phyloP scores from a whole-genome alignment of 1,140 invertebrate genomes.

The Trissolcus basalis region DNA sequence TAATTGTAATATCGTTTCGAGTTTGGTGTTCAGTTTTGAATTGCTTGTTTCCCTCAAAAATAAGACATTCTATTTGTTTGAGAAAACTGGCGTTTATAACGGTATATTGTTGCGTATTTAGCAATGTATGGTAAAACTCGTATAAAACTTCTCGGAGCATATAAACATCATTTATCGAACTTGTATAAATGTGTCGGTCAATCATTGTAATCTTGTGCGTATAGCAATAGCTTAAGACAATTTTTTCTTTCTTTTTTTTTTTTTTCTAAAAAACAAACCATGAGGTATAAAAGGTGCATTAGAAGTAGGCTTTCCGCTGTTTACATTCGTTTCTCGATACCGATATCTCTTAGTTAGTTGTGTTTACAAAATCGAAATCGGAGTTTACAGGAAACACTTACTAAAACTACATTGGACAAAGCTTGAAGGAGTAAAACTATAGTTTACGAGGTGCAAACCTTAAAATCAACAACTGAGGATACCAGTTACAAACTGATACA shows the following conservation, averaged over 20 bases:
- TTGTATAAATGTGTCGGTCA: slow-evolving; percentile 1
- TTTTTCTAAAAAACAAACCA: neutral
- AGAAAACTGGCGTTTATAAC: too few species aligned
- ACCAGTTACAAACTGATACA: slow-evolving; percentile 16
- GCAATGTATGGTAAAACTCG: slow-evolving; percentile 7
- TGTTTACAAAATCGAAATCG: too few species aligned
- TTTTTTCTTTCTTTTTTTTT: too few species aligned
- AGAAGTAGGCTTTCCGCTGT: neutral
- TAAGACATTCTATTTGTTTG: too few species aligned
- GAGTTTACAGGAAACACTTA: too few species aligned
- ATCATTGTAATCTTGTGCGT: slow-evolving; percentile 24
- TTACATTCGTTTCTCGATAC: neutral
- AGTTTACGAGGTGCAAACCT: neutral
- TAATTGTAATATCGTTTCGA: too few species aligned
- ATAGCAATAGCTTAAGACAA: too few species aligned
- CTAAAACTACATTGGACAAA: too few species aligned
- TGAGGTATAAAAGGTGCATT: neutral
- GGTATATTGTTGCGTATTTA: slow-evolving; percentile 3
- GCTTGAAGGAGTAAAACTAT: too few species aligned
- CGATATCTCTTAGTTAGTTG: too few species aligned
- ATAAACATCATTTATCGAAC: slow-evolving; percentile 24
- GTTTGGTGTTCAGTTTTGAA: too few species aligned
- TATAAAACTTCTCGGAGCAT: slow-evolving; percentile 18
- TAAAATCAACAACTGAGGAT: slow-evolving; percentile 18
- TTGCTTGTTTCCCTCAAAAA: too few species aligned